A percentile compares a stretch with the other conserved stretches of the same genome.
Evolutionary conservation across 1,140 invertebrate species (phyloP).

Genomic region (Calliopsis andreniformis): DNA sequence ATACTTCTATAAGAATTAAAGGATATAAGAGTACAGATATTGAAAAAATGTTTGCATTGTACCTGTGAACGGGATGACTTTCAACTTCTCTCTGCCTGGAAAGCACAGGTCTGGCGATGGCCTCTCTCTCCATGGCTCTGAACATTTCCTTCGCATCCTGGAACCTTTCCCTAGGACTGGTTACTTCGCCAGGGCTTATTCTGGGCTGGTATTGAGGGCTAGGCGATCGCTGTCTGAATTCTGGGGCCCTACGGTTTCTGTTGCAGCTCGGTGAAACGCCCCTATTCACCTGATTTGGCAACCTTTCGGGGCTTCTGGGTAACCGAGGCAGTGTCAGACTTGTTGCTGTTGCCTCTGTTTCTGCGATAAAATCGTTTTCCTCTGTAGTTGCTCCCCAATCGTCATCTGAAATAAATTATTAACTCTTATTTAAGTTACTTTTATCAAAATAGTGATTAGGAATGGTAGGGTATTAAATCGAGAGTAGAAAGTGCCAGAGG

Average conservation of each 20-base stretch:
- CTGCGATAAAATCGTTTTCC: conserved; percentile 73
- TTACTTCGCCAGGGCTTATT: conserved; percentile 70
- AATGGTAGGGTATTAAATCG: no score
- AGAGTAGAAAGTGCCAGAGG: no score
- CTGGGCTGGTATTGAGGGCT: conserved; percentile 80
- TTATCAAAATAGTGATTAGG: no score
- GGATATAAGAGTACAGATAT: no score
- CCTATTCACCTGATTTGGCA: conserved; percentile 59
- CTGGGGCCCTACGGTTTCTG: conserved; percentile 72
- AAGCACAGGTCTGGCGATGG: conserved; percentile 80
- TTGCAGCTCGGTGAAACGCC: conserved; percentile 70
- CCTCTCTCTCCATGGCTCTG: conserved; percentile 87
- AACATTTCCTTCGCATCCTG: conserved; percentile 93
- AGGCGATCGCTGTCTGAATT: conserved; percentile 81
- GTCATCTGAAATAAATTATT: conserved; percentile 73
- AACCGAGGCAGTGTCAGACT: conserved; percentile 76
- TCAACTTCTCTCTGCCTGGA: conserved; percentile 74
- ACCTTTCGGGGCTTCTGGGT: conserved; percentile 75
- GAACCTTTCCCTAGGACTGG: conserved; percentile 87
- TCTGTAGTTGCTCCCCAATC: conserved; percentile 76
- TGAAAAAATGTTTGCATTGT: not conserved
- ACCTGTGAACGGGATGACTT: conserved; percentile 75
- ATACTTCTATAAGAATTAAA: no score
- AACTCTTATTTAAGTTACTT: not conserved
- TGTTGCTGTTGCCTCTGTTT: conserved; percentile 68